phyloP scores from a whole-genome alignment of 2,888 invertebrate genomes.

The Augiades crinisus region DNA sequence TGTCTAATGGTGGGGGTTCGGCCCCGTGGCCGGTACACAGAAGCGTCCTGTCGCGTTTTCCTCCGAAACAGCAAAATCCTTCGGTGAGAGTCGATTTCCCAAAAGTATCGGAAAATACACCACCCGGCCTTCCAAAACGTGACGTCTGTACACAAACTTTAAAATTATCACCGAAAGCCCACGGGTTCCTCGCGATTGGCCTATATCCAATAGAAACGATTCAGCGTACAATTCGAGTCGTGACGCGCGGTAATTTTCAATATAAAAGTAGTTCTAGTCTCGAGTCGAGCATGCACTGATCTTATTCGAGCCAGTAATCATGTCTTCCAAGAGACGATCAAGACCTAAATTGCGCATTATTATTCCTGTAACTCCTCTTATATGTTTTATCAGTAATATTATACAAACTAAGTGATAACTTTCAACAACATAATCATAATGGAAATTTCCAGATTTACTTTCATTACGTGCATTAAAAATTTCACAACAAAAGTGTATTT shows the following conservation, averaged over 20 bases:
- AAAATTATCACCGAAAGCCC: conserved; percentile 65
- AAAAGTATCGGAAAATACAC: conserved; percentile 43
- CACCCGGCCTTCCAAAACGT: conserved; percentile 53
- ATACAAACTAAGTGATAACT: conserved; percentile 46
- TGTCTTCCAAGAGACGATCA: conserved; percentile 69
- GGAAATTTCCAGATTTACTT: conserved; percentile 32
- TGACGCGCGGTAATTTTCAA: conserved; percentile 66
- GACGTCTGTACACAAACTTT: conserved; percentile 67
- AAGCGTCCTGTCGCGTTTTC: conserved; percentile 76
- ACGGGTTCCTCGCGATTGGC: conserved; percentile 70
- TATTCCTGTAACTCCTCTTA: conserved; percentile 71
- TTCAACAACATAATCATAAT: conserved; percentile 45
- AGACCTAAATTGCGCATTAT: conserved; percentile 72
- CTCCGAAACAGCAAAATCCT: conserved; percentile 64
- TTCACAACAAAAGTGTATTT: conserved; percentile 18
- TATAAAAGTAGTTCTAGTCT: conserved; percentile 66
- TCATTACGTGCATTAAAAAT: conserved; percentile 5
- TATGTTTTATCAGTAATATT: conserved; percentile 57
- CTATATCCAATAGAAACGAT: conserved; percentile 74
- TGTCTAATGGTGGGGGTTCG: conserved; percentile 80
- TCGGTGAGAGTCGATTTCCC: conserved; percentile 67
- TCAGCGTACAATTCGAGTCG: conserved; percentile 60
- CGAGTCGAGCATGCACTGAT: conserved; percentile 52
- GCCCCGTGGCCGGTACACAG: conserved; percentile 89
- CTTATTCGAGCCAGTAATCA: conserved; percentile 49